A percentile compares a stretch with the other conserved stretches of the same genome.
Evolutionary conservation across 92 coral and sea anemone genomes (phyloP).

Genomic region (Zoanthus solanderi): DNA sequence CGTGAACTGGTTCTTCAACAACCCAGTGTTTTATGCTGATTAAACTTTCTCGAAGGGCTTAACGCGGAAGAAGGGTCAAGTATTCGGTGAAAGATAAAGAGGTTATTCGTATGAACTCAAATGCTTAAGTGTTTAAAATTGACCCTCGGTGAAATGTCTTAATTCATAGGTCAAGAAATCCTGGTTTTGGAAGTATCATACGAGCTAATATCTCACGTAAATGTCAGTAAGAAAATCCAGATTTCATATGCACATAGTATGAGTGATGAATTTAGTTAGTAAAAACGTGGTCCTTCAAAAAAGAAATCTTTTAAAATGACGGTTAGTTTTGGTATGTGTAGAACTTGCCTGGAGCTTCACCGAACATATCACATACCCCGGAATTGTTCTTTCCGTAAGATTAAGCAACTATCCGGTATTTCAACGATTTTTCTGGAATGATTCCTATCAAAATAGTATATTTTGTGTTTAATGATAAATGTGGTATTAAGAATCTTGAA

Average conservation of each 20-base stretch:
- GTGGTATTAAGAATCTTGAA: background rate
- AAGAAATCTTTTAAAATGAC: background rate
- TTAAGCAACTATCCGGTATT: background rate
- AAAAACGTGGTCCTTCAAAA: background rate
- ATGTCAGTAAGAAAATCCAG: background rate
- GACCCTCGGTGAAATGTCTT: conserved; percentile 20
- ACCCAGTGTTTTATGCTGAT: background rate
- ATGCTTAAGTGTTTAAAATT: conserved; percentile 41
- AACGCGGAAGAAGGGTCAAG: conserved; percentile 24
- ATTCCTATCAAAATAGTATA: conserved; percentile 3
- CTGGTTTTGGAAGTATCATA: background rate
- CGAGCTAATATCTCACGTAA: background rate
- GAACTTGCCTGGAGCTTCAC: background rate
- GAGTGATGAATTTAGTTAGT: background rate
- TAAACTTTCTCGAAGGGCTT: background rate
- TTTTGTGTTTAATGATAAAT: conserved; percentile 17
- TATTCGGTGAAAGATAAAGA: conserved; percentile 30
- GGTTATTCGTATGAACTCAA: conserved; percentile 20
- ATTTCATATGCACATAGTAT: background rate
- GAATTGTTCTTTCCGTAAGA: background rate
- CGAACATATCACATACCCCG: background rate
- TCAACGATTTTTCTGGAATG: background rate
- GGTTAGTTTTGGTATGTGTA: background rate
- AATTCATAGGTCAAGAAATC: conserved; percentile 26
- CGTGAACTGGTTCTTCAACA: background rate